phyloP scores from a whole-genome alignment of 2,888 invertebrate species.

The Augochlorella aurata region DNA sequence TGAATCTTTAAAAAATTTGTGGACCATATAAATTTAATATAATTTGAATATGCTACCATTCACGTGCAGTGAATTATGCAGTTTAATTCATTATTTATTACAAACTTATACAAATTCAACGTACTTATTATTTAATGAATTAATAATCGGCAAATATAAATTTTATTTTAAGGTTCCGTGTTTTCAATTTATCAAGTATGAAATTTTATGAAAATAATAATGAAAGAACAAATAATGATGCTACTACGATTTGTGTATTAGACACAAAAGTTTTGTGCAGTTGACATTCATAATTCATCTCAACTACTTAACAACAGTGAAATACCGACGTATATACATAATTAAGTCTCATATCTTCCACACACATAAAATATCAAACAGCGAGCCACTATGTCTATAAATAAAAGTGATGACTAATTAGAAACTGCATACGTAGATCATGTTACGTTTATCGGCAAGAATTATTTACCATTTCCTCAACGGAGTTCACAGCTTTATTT shows the following conservation, averaged over 20 bases:
- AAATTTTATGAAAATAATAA: background rate
- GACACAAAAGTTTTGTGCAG: background rate
- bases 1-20: background rate
- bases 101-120: background rate
- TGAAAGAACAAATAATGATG: too few relatives aligned
- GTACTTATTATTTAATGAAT: background rate
- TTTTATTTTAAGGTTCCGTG: background rate
- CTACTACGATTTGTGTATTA: background rate
- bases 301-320: background rate
- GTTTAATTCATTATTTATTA: background rate
- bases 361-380: slow-evolving; percentile 14
- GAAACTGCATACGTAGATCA: background rate
- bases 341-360: background rate
- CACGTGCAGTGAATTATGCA: background rate
- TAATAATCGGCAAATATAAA: background rate
- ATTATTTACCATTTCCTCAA: background rate
- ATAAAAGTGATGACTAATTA: slow-evolving; percentile 35
- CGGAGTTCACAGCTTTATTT: background rate
- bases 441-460: slow-evolving; percentile 15
- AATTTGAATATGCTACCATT: background rate
- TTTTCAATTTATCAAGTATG: background rate
- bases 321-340: background rate
- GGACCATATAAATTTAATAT: background rate
- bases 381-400: slow-evolving; percentile 13
- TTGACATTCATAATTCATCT: background rate